These are phyloP conservation scores for Iphiclides podalirius DNA, from an alignment of 2,888 invertebrate species.

Conservation along the genomic window DNA sequence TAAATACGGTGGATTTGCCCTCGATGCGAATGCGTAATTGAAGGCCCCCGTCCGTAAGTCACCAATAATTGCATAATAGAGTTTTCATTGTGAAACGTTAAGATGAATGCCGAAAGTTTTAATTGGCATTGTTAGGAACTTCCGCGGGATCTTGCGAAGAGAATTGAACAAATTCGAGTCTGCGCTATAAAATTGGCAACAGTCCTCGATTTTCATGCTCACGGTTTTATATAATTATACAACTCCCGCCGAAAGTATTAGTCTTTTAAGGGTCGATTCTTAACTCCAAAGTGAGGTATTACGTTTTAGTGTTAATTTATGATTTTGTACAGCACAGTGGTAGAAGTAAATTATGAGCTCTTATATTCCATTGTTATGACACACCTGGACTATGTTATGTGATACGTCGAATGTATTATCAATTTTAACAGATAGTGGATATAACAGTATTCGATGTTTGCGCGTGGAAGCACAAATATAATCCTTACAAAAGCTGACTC, in stretches of 20 bases:
- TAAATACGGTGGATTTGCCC: too few relatives aligned
- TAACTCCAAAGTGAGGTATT: not conserved
- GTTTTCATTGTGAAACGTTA: slow-evolving; percentile 23
- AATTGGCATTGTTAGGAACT: slow-evolving; percentile 28
- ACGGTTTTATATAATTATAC: slow-evolving; percentile 15
- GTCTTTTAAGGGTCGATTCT: slow-evolving; percentile 1
- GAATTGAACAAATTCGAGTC: slow-evolving; percentile 17
- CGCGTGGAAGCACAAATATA: too few relatives aligned
- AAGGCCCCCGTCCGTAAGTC: slow-evolving; percentile 12
- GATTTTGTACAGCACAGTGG: too few relatives aligned
- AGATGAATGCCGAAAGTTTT: slow-evolving; percentile 28
- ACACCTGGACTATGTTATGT: too few relatives aligned
- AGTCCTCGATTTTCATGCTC: slow-evolving; percentile 18
- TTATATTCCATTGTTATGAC: too few relatives aligned
- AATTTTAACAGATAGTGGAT: too few relatives aligned
- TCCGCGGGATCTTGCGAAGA: slow-evolving; percentile 19
- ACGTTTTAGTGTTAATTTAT: not conserved
- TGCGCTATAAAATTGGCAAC: slow-evolving; percentile 19
- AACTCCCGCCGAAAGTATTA: slow-evolving; percentile 6
- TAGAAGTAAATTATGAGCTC: too few relatives aligned
- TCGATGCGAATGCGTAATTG: slow-evolving; percentile 9
- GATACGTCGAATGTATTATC: too few relatives aligned
- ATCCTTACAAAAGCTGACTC: too few relatives aligned
- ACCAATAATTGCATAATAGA: slow-evolving; percentile 30
- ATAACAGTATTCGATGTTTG: too few relatives aligned